Conservation (phyloP, 1,140 invertebrate genomes). For the Drosophila carrolli region DNA sequence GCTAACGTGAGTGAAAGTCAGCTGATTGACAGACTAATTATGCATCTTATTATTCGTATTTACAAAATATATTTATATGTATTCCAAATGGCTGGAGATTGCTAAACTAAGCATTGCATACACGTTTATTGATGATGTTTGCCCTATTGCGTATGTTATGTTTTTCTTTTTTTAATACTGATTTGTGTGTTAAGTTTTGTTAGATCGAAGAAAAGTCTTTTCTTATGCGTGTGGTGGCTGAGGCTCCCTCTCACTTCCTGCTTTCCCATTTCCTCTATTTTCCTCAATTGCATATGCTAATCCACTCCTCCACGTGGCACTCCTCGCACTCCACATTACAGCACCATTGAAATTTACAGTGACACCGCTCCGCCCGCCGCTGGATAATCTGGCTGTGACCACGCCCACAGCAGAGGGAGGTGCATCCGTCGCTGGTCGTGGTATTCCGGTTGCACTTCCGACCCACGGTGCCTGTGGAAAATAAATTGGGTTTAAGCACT, state of each 20-base stretch:
- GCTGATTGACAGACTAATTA: constrained; percentile 76
- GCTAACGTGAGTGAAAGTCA: constrained; percentile 62
- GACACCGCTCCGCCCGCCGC: constrained; percentile 91
- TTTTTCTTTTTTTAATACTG: constrained; percentile 58
- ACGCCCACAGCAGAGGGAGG: constrained; percentile 94
- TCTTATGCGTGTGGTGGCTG: constrained; percentile 11
- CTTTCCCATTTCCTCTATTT: not conserved
- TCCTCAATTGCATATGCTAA: constrained; percentile 91
- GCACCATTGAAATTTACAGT: constrained; percentile 97
- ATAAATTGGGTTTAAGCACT: not conserved
- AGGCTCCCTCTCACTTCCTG: constrained; percentile 15
- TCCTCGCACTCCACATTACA: constrained; percentile 94
- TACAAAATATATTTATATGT: constrained; percentile 65
- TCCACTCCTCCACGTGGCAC: constrained; percentile 93
- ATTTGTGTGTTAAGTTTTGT: constrained; percentile 23
- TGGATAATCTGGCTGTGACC: constrained; percentile 94
- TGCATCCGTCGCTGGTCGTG: constrained; percentile 90
- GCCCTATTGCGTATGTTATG: constrained; percentile 40
- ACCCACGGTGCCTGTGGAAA: constrained; percentile 89
- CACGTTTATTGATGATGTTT: constrained; percentile 31
- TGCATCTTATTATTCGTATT: constrained; percentile 76
- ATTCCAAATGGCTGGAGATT: constrained; percentile 53
- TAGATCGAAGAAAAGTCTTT: constrained; percentile 62
- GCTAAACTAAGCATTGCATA: constrained; percentile 63
- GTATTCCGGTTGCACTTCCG: constrained; percentile 92